Percentiles rank a stretch among this genome's conserved stretches.
Evolutionary conservation across 1,140 invertebrate species (phyloP).

Genomic region (Drosophila carrolli): DNA sequence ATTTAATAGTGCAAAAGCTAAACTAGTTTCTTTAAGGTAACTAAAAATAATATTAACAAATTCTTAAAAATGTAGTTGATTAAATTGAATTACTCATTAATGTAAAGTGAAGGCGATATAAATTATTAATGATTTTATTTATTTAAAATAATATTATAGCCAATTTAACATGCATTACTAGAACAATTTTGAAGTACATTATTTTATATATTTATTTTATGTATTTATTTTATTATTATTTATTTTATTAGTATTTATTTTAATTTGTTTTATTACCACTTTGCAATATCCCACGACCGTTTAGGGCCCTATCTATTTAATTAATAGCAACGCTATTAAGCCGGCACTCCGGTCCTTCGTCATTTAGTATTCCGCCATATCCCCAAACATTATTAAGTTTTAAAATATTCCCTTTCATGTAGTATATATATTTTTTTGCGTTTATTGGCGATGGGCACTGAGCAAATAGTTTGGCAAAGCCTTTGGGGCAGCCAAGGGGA

Average conservation of each 20-base stretch:
- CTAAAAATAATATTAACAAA: too few relatives aligned
- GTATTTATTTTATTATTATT: neutral
- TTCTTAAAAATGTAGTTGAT: too few relatives aligned
- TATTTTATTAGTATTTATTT: neutral
- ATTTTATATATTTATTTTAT: neutral
- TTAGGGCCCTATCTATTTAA: slow-evolving; percentile 25
- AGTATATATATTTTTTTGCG: neutral
- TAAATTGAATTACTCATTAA: too few relatives aligned
- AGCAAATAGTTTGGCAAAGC: slow-evolving; percentile 68
- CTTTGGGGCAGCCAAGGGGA: slow-evolving; percentile 13
- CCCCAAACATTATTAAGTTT: slow-evolving; percentile 66
- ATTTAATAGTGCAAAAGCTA: too few relatives aligned
- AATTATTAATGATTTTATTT: too few relatives aligned
- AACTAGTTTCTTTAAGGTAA: too few relatives aligned
- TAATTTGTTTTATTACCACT: neutral
- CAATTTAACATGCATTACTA: too few relatives aligned
- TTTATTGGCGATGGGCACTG: slow-evolving; percentile 24
- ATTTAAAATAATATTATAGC: too few relatives aligned
- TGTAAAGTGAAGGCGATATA: too few relatives aligned
- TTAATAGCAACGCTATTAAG: slow-evolving; percentile 40
- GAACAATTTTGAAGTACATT: neutral
- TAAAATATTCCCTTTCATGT: slow-evolving; percentile 72
- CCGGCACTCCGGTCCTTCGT: slow-evolving; percentile 13
- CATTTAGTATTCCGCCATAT: slow-evolving; percentile 35
- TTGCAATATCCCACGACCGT: neutral